Base-by-base conservation (phyloP, 2,113 vertebrate genomes). In the Geococcyx californianus region DNA sequence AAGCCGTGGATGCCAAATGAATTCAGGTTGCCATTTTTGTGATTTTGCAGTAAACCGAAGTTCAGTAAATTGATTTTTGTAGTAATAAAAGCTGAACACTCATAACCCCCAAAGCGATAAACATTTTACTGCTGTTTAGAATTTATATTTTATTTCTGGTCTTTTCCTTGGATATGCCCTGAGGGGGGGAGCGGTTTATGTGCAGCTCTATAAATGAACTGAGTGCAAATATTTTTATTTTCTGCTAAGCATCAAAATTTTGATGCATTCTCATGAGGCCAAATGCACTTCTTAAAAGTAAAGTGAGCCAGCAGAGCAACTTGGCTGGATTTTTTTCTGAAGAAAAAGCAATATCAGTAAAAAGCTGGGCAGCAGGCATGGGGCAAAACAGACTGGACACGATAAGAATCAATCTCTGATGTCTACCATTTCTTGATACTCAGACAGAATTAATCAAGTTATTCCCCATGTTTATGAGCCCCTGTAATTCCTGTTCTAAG, bases 171-270 rank as follows among this genome's bases (percentile, higher is more conserved):
- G 89, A 85, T 96, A 67, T 93, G 87, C 87, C 94, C 94, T 73
- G 66, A 86, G 93, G 85, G 77, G 89, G 77, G 89, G 66, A 90
- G 59, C 88, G 13, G 80, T 97, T 97, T 97, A 97, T 96, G 95
- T 60, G 89, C 77, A 64, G 84, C 89, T 93, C 93, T 80, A 87
- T 83, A 96, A 97, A 97, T 92, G 94, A 97, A 96, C 76, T 59
- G 74, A 96, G 93, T 95, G 94, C 95, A 97, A 97, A 97, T 95
- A 95, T 96, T 96, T 97, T 97, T 95, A 96, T 96, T 97, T 97
- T 94, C 93, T 90, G 92, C 94, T 95, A 95, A 95, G 87, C 93
- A 93, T 95, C 92, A 93, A 95, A 73, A 95, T 91, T 85, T 66
- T 86, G 87, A 95, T 95, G 90, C 91, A 84, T 92, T 85, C 95